These are phyloP conservation scores for Herpailurus yagouaroundi DNA, from an alignment of 2,113 vertebrate species.

Conservation along the genomic window DNA sequence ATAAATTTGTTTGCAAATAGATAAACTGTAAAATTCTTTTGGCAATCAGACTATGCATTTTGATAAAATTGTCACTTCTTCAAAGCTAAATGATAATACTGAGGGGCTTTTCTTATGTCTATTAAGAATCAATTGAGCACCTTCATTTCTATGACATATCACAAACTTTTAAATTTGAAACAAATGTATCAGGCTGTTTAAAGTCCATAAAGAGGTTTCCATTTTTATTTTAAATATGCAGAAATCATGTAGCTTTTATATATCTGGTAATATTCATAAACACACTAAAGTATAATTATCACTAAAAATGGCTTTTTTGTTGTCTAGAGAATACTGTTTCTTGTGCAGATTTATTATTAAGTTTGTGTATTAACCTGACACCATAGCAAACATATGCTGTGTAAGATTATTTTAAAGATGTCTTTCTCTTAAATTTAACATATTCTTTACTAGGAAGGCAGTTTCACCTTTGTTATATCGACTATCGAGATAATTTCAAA, in stretches of 20 bases:
- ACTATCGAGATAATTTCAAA: slow-evolving; percentile 16
- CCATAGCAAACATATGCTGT: neutral
- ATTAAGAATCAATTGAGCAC: neutral
- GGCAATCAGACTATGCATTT: neutral
- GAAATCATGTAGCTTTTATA: neutral
- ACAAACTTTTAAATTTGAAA: neutral
- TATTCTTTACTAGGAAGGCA: neutral
- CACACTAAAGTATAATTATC: neutral
- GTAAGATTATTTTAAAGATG: slow-evolving; percentile 1
- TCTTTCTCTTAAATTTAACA: slow-evolving; percentile 40
- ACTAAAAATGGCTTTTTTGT: neutral
- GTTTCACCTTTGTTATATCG: slow-evolving; percentile 28
- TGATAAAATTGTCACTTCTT: neutral
- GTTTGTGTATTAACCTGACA: neutral
- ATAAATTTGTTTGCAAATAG: neutral
- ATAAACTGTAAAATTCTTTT: neutral
- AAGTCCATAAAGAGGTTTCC: neutral
- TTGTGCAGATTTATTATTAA: neutral
- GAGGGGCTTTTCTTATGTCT: neutral
- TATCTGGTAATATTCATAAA: neutral
- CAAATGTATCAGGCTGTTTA: neutral
- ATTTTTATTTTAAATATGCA: neutral
- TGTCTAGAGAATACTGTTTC: neutral
- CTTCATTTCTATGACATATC: neutral
- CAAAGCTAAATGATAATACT: neutral